Evolutionary conservation across 2,888 invertebrate species (phyloP), one percentile per base, ranked within the genome.

Genomic region (Entomobrya multifasciata): DNA sequence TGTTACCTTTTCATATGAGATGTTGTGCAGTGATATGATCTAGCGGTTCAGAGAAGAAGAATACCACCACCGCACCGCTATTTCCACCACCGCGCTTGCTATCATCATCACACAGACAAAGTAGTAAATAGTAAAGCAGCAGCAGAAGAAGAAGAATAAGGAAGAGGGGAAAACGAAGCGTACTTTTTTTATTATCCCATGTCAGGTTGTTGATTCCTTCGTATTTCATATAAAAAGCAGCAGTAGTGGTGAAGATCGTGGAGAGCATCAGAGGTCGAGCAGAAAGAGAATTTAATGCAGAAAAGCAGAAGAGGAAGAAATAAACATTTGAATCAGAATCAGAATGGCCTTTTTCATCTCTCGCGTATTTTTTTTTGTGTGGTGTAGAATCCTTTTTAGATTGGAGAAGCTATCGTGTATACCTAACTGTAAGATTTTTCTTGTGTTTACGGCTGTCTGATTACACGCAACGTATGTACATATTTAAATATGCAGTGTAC

Each of bases 201-300:
- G 65, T 67, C 65, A 67, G 41, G 41, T 67, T 44, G 65, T 27
- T 67, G 65, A 67, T 67, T 67, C 41, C 41, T n/a, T 22, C 65
- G 17, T 67, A 41, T 67, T 36, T 36, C 36, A 36, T 36, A 36
- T 36, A 8, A 36, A 36, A 67, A 4, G 36, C 36, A 36, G 36
- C 5, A 8, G 5, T 36, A 36, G 36, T 36, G 36, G 36, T 10
- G 36, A 22, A 62, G 1, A 8, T 11, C 36, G 17, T 30, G 15
- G 17, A 36, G 15, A 67, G 41, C 13, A 41, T 17, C 44, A 67
- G 6, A 67, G 65, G 44, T 67, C 41, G 65, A 36, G 36, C 5
- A 36, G 36, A 36, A 17, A 41, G 41, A 22, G 65, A 67, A 20
- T 36, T 36, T 8, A 22, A 41, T 20, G n/a, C 22, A 8, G 22